Evolutionary conservation across 2,888 invertebrate species (phyloP).

Genomic region (Eupithecia exiguata): DNA sequence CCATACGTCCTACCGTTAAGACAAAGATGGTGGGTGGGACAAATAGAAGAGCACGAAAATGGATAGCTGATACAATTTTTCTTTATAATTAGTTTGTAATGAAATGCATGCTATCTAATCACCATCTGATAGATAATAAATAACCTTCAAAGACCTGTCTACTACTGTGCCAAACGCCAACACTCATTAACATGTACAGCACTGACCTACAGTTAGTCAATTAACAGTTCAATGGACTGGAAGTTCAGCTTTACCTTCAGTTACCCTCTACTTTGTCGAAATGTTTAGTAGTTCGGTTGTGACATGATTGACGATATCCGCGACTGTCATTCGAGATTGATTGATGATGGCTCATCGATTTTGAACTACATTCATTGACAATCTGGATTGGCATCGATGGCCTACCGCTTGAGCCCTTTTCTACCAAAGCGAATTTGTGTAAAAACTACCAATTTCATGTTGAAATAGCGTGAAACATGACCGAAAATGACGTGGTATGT

Average conservation of each 20-base stretch:
- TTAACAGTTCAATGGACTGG: conserved; percentile 26
- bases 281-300: conserved; percentile 14
- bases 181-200: conserved; percentile 32
- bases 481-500: neutral
- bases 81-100: neutral
- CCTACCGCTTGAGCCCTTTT: neutral
- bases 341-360: conserved; percentile 45
- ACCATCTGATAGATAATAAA: conserved; percentile 9
- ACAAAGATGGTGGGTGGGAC: neutral
- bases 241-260: conserved; percentile 13
- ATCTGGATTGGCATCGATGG: neutral
- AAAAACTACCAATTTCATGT: neutral
- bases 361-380: conserved; percentile 30
- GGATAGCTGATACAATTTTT: neutral
- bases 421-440: neutral
- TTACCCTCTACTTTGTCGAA: conserved; percentile 3
- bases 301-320: conserved; percentile 42
- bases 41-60: neutral
- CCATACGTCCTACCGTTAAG: neutral
- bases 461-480: neutral
- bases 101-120: neutral
- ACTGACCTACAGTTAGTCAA: conserved; percentile 21
- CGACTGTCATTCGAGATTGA: conserved; percentile 41
- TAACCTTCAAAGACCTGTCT: conserved; percentile 11
- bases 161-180: conserved; percentile 17